These are phyloP conservation scores for Australoheros facetus DNA, from an alignment of 2,797 vertebrate genomes.

Conservation along the genomic window DNA sequence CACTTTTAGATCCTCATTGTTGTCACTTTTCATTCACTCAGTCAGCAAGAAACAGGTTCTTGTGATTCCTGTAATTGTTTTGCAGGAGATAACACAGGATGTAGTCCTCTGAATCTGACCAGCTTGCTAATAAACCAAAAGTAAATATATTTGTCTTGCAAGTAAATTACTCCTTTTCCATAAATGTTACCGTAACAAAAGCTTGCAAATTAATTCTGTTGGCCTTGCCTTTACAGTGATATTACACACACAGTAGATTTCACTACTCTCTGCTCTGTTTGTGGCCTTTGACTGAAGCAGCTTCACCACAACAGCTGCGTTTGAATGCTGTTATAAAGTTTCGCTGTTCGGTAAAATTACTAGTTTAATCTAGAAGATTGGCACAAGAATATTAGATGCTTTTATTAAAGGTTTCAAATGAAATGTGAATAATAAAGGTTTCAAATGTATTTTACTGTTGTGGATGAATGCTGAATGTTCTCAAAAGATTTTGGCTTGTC, in stretches of 20 bases:
- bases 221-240: neutral
- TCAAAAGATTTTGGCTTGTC: neutral
- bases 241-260: constrained; percentile 9
- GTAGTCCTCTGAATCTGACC: constrained; percentile 55
- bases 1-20: constrained; percentile 28
- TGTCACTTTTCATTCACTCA: constrained; percentile 66
- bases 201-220: neutral
- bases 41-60: constrained; percentile 43
- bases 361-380: neutral
- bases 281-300: constrained; percentile 15
- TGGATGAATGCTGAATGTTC: neutral
- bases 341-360: neutral
- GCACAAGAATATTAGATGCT: neutral
- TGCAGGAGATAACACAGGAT: constrained; percentile 68
- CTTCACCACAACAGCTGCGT: constrained; percentile 29
- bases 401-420: neutral
- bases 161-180: neutral
- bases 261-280: neutral
- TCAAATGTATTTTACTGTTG: neutral
- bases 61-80: constrained; percentile 76
- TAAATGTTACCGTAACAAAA: constrained; percentile 16
- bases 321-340: constrained; percentile 17
- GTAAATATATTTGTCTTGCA: constrained; percentile 24
- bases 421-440: neutral
- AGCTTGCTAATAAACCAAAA: constrained; percentile 51